Base-by-base conservation (phyloP, 1,140 invertebrate species). In the Chrysopa pallens region DNA sequence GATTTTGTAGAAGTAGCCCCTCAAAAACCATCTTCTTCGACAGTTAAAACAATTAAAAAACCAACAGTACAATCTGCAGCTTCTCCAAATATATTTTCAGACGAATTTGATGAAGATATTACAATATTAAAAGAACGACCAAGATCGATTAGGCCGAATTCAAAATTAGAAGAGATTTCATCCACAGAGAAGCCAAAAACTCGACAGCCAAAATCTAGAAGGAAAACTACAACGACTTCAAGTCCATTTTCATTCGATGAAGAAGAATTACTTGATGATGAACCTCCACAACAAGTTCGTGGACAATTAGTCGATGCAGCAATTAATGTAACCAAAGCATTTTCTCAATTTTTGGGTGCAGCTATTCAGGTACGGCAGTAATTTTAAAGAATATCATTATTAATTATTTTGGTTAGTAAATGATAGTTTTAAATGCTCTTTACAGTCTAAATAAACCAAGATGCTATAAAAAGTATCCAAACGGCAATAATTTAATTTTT, bases 341-440 rank as follows among this genome's bases (percentile, higher is more conserved):
- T 81, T 51, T 76, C 77, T 48, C 72, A 75, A 54, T 80, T 83
- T 55, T 65, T 83, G 51, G 76, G 77, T 52, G 70, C 75, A 51
- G 78, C 78, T 12, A 72, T 83, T 51, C 74, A 78, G 70, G 79
- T 80, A 63, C n/a, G n/a, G n/a, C n/a, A n/a, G n/a, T n/a, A n/a
- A n/a, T n/a, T n/a, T n/a, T n/a, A n/a, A n/a, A n/a, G n/a, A n/a
- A n/a, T n/a, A n/a, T n/a, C n/a, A n/a, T n/a, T n/a, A n/a, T n/a
- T n/a, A n/a, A n/a, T n/a, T n/a, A n/a, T n/a, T n/a, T n/a, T n/a
- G n/a, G n/a, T n/a, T n/a, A n/a, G n/a, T n/a, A n/a, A n/a, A n/a
- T n/a, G n/a, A n/a, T n/a, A n/a, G n/a, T n/a, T n/a, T n/a, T n/a
- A n/a, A n/a, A n/a, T n/a, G n/a, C n/a, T n/a, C n/a, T n/a, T n/a